These are phyloP conservation scores for Prorops nasuta DNA, from an alignment of 1,140 invertebrate species.

Conservation along the genomic window DNA sequence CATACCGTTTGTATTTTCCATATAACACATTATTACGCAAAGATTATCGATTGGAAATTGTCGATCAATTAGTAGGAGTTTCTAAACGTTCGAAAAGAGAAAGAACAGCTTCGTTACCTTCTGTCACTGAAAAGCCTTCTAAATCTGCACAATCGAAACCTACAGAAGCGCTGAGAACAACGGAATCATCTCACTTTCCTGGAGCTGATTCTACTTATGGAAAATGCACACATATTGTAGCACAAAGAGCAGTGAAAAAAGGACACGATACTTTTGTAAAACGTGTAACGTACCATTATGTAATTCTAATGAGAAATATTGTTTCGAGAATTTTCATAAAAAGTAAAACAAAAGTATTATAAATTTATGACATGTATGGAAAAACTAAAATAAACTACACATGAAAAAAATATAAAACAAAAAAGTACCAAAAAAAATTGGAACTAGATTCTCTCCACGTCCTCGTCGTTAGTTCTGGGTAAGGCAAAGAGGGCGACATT, in stretches of 20 bases:
- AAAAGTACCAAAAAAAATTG: not conserved
- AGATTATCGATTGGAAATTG: not conserved
- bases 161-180: conserved; percentile 11
- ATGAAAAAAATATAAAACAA: not conserved
- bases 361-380: too few relatives aligned
- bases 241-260: conserved; percentile 15
- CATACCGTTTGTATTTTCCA: conserved; percentile 14
- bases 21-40: conserved; percentile 2
- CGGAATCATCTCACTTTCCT: conserved; percentile 16
- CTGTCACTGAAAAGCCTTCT: conserved; percentile 5
- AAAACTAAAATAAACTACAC: not conserved
- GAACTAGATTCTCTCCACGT: not conserved
- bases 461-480: not conserved
- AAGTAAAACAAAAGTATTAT: not conserved
- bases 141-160: conserved; percentile 12
- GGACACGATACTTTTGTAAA: too few relatives aligned
- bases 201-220: conserved; percentile 5
- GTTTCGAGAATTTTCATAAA: conserved; percentile 3
- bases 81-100: conserved; percentile 5
- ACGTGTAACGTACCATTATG: too few relatives aligned
- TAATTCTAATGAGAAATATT: too few relatives aligned
- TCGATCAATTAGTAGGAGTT: conserved; percentile 7
- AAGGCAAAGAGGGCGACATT: not conserved
- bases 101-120: not conserved
- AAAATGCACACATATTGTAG: conserved; percentile 23